These are phyloP conservation scores for Chrysogorgia sp. DNA, from an alignment of 92 coral and sea anemone genomes.

Conservation along the genomic window DNA sequence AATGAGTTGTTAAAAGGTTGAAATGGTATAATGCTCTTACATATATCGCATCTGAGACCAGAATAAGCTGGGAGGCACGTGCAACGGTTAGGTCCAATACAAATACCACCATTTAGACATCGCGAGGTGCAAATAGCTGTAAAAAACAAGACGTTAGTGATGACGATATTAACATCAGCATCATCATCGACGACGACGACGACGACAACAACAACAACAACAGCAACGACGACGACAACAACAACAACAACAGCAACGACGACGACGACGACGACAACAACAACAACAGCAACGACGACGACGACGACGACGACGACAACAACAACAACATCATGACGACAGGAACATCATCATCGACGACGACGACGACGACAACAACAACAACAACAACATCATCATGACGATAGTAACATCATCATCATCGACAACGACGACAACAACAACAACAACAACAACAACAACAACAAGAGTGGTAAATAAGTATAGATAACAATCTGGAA, in stretches of 20 bases:
- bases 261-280: too few relatives aligned
- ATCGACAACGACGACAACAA: not conserved
- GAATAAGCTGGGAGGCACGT: constrained; percentile 74
- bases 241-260: too few relatives aligned
- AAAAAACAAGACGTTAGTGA: not conserved
- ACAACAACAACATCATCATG: not conserved
- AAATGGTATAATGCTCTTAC: constrained; percentile 57
- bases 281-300: too few relatives aligned
- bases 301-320: too few relatives aligned
- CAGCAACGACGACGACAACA: too few relatives aligned
- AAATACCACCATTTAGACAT: constrained; percentile 80
- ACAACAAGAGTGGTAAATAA: too few relatives aligned
- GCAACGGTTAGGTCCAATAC: constrained; percentile 78
- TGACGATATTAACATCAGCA: not conserved
- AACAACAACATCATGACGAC: too few relatives aligned
- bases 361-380: not conserved
- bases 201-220: too few relatives aligned
- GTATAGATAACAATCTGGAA: not conserved
- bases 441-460: too few relatives aligned
- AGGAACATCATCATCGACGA: not conserved
- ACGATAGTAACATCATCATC: too few relatives aligned
- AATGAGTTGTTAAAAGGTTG: too few relatives aligned
- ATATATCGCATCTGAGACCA: constrained; percentile 80
- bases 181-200: too few relatives aligned
- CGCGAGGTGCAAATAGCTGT: constrained; percentile 76